Percentiles rank a stretch among this genome's conserved stretches.
Evolutionary conservation across 2,888 invertebrate genomes (phyloP).

Genomic region (Fragum sueziense): DNA sequence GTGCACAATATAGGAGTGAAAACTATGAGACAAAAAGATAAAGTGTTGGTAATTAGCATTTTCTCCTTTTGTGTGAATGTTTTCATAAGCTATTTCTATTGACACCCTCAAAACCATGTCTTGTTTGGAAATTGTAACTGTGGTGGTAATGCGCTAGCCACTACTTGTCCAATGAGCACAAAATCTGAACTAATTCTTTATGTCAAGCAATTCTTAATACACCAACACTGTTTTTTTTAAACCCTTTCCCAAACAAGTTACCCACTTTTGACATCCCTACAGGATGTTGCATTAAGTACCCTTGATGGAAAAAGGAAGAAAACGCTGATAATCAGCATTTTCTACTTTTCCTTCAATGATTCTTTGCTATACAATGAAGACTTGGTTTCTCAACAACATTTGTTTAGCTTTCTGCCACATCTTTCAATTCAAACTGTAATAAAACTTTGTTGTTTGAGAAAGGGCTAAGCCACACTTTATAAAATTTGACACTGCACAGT

Average conservation of each 20-base stretch:
- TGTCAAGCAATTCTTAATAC: neutral
- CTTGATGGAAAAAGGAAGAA: neutral
- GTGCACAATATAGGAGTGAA: neutral
- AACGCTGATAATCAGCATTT: neutral
- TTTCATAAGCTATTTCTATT: neutral
- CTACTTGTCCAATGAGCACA: neutral
- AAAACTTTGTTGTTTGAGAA: too few species aligned
- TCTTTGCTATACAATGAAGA: too few species aligned
- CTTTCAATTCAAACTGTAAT: too few species aligned
- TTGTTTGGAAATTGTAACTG: neutral
- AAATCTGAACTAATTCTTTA: neutral
- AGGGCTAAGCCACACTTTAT: too few species aligned
- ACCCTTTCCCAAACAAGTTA: neutral
- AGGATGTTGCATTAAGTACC: neutral
- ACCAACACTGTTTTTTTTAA: neutral
- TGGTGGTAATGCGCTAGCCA: neutral
- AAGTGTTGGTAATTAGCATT: neutral
- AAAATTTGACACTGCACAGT: too few species aligned
- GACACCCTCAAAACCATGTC: neutral
- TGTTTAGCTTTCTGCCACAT: too few species aligned
- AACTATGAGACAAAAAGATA: neutral
- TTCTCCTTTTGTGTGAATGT: neutral
- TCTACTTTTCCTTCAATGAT: neutral
- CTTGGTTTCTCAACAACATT: too few species aligned
- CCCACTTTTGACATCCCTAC: neutral